phyloP scores from a whole-genome alignment of 2,888 invertebrate genomes.

The Yponomeuta cagnagella region DNA sequence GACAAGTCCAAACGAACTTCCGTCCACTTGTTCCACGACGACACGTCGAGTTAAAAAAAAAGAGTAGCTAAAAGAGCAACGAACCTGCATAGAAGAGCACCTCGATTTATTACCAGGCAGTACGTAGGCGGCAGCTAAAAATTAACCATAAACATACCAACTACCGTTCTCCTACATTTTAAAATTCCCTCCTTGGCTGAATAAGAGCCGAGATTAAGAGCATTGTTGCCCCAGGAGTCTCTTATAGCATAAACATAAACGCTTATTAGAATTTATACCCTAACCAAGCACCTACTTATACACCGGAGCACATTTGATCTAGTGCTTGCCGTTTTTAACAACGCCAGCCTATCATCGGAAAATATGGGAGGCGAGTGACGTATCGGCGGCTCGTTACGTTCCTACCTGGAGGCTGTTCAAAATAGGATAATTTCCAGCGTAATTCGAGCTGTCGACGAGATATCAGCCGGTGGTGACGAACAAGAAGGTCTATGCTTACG shows the following conservation, averaged over 20 bases:
- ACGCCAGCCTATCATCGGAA: constrained; percentile 55
- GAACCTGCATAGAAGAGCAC: constrained; percentile 29
- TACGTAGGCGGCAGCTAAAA: constrained; percentile 68
- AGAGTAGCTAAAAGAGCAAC: constrained; percentile 7
- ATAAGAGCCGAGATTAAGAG: constrained; percentile 67
- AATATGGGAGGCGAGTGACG: constrained; percentile 47
- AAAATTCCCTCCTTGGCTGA: constrained; percentile 57
- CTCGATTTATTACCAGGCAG: constrained; percentile 53
- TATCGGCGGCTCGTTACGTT: constrained; percentile 52
- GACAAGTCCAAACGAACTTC: background rate
- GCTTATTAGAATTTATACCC: constrained; percentile 68
- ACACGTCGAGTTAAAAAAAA: constrained; percentile 35
- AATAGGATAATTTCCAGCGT: constrained; percentile 60
- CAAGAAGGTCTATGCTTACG: constrained; percentile 38
- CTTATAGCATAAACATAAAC: constrained; percentile 51
- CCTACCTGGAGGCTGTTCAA: constrained; percentile 46
- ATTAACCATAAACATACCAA: constrained; percentile 52
- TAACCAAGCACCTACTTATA: constrained; percentile 29
- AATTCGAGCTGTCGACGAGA: constrained; percentile 65
- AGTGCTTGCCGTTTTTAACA: constrained; percentile 54
- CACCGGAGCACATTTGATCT: constrained; percentile 43
- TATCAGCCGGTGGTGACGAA: constrained; percentile 62
- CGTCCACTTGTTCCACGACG: constrained; percentile 25
- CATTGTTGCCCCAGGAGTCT: constrained; percentile 63
- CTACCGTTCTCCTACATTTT: constrained; percentile 53